Base-by-base conservation (phyloP, 2,797 vertebrate species). In the Heterohyrax brucei region DNA sequence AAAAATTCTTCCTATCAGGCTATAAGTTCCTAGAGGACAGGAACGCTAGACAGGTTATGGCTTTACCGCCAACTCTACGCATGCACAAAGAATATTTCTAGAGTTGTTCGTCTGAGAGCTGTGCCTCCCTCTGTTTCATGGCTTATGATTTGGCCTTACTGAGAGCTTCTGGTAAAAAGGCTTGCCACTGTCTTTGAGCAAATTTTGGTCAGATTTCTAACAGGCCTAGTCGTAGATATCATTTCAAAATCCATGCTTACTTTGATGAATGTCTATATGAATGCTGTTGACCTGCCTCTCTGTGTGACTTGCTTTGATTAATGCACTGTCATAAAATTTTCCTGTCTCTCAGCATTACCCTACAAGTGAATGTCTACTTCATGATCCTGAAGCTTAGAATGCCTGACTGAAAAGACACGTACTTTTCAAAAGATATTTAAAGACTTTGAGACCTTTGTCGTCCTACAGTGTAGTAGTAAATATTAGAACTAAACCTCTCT, bases 361-460 rank as follows among this genome's bases (percentile, higher is more conserved):
- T 89, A 6, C 1, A 28, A 87, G 19, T 39, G 18, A 89, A 73
- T n/a, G 77, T 26, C 44, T 1, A 44, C 19, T n/a, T 7, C 14
- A 33, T 46, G 39, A 80, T 33, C 4, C 75, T 48, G 7, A 3
- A 87, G n/a, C 3, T 53, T 64, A 24, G 26, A 73, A 5, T 13
- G 48, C 5, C 24, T 90, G 53, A 70, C 86, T 48, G 81, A 89
- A 68, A 59, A 53, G 3, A 14, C 3, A 19, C 62, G 21, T 12
- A 61, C 44, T 14, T 78, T 83, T 75, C 56, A 21, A 78, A 73
- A 50, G 7, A n/a, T 7, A 86, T 76, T 64, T 85, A 86, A 88
- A 66, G 44, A 76, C 30, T 95, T 88, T 16, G 24, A 50, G 53
- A 77, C 28, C 21, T 81, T 59, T 76, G 70, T 84, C 62, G 89